Conservation (phyloP, 2,113 vertebrate genomes). For the Aptenodytes patagonicus region DNA sequence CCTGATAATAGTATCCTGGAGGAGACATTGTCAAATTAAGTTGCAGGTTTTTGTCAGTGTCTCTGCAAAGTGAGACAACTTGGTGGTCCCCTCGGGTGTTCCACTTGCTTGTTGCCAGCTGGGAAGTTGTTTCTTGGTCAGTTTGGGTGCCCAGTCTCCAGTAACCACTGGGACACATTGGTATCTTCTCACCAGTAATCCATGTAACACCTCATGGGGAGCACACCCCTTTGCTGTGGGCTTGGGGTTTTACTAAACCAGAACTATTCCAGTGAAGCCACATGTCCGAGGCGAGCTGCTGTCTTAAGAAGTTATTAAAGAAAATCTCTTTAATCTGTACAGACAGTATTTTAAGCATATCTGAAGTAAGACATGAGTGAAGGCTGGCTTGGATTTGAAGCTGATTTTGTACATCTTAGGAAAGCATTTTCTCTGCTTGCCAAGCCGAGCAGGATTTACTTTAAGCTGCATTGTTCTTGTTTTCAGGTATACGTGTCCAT, state of each 20-base stretch:
- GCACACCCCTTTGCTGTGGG: neutral
- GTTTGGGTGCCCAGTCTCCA: neutral
- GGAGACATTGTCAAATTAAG: neutral
- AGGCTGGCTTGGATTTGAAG: neutral
- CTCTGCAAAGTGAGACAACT: neutral
- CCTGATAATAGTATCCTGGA: neutral
- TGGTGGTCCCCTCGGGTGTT: neutral
- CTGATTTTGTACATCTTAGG: neutral
- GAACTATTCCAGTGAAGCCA: neutral
- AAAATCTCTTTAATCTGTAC: neutral
- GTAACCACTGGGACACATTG: neutral
- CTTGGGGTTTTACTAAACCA: neutral
- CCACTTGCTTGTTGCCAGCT: neutral
- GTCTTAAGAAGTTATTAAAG: neutral
- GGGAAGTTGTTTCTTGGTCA: neutral
- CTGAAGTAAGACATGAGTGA: neutral
- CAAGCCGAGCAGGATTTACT: neutral
- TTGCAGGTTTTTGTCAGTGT: neutral
- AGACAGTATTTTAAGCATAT: neutral
- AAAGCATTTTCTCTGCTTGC: neutral
- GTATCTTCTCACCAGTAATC: neutral
- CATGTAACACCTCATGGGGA: neutral
- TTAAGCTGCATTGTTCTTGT: neutral
- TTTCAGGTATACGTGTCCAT: conserved; percentile 94
- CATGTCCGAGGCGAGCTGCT: neutral